phyloP scores from a whole-genome alignment of 2,797 vertebrate species.

The Sebastes dallii region DNA sequence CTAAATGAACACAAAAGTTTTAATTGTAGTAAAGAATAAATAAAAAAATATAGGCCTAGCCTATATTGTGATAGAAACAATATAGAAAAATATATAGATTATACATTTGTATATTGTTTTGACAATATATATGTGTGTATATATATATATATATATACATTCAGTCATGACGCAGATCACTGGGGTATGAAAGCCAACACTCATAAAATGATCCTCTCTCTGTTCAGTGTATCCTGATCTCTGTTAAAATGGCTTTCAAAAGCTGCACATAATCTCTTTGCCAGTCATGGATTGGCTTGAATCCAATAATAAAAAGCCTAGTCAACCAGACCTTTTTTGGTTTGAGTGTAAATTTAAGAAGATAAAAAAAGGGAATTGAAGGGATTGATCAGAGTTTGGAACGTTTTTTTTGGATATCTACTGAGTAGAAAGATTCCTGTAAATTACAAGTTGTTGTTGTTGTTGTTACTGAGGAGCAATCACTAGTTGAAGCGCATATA shows the following conservation, averaged over 20 bases:
- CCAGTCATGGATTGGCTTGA: background rate
- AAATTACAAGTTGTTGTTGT: background rate
- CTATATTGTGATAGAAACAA: no score
- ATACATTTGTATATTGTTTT: no score
- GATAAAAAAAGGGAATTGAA: background rate
- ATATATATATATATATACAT: no score
- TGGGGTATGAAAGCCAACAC: background rate
- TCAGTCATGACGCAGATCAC: background rate
- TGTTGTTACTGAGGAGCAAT: background rate
- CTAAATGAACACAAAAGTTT: no score
- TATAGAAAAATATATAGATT: no score
- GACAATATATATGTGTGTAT: no score
- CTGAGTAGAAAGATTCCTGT: background rate
- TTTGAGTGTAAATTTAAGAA: background rate
- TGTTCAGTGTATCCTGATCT: background rate
- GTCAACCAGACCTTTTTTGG: background rate
- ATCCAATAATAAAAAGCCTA: background rate
- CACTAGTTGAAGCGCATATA: constrained; percentile 3
- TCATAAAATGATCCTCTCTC: background rate
- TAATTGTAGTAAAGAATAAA: no score
- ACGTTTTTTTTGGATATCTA: background rate
- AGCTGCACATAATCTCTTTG: background rate
- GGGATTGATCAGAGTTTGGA: background rate
- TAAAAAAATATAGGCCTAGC: no score
- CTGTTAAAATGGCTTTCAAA: background rate